Percentiles rank a stretch among this genome's conserved stretches.
These are phyloP conservation scores for Elanus axillaris DNA, from an alignment of 2,113 vertebrate genomes.

Conservation along the genomic window DNA sequence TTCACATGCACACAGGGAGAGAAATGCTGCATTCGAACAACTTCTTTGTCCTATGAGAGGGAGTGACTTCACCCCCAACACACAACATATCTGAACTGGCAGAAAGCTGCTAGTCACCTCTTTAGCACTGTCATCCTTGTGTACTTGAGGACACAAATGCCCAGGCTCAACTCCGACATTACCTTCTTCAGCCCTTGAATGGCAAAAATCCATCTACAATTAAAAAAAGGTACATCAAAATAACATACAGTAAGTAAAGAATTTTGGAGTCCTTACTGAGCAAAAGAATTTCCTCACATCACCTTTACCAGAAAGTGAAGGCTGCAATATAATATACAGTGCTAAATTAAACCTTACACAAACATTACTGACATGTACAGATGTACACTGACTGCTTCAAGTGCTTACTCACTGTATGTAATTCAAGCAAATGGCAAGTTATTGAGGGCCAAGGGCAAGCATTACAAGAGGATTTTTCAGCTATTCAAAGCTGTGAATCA, in stretches of 20 bases:
- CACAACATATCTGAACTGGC: not conserved
- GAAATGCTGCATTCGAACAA: not conserved
- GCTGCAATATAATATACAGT: not conserved
- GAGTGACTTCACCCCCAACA: not conserved
- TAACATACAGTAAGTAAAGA: not conserved
- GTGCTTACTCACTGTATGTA: not conserved
- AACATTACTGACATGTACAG: not conserved
- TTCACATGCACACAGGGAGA: not conserved
- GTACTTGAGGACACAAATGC: not conserved
- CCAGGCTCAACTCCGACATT: not conserved
- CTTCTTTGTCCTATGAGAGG: not conserved
- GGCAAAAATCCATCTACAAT: not conserved
- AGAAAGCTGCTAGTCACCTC: not conserved
- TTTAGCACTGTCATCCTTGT: not conserved
- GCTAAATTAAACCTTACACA: conserved; percentile 39
- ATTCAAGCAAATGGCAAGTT: conserved; percentile 21
- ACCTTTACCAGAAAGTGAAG: conserved; percentile 30
- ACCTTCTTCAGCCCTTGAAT: not conserved
- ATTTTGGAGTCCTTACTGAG: not conserved
- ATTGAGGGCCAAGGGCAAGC: not conserved
- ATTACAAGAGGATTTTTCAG: not conserved
- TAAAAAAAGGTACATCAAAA: not conserved
- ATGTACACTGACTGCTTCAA: not conserved
- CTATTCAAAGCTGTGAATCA: conserved; percentile 13
- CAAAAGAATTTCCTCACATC: not conserved